These are phyloP conservation scores for Montifringilla adamsi DNA, from an alignment of 2,113 vertebrate species.

Conservation along the genomic window DNA sequence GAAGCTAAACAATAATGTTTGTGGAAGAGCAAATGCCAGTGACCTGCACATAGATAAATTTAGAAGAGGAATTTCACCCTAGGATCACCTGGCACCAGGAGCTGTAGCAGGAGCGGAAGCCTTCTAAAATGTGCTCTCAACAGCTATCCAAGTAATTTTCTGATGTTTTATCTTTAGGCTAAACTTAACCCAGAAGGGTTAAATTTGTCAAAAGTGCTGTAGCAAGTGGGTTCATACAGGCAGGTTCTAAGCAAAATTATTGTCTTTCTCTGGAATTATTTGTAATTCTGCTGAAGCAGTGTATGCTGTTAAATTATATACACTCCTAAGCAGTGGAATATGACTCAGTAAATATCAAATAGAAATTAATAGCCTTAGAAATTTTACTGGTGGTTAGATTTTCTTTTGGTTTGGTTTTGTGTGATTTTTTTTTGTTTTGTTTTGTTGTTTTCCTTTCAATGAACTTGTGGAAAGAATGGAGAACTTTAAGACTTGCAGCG, in stretches of 20 bases:
- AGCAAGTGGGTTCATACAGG: neutral
- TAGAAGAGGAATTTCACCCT: neutral
- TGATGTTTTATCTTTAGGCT: neutral
- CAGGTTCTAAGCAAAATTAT: neutral
- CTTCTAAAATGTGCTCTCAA: neutral
- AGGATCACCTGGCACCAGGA: neutral
- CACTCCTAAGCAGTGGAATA: neutral
- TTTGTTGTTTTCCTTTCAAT: neutral
- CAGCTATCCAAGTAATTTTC: neutral
- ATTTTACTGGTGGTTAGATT: neutral
- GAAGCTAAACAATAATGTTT: neutral
- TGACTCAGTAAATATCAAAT: neutral
- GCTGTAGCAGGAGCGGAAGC: neutral
- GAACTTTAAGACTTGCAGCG: rapidly evolving
- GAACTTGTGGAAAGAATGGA: neutral
- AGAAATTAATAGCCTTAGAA: neutral
- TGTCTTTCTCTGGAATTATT: neutral
- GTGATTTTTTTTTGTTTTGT: too few relatives aligned
- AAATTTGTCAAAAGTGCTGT: neutral
- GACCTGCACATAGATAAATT: neutral
- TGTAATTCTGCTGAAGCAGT: neutral
- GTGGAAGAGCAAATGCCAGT: neutral
- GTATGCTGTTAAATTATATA: neutral
- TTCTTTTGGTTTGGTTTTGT: neutral
- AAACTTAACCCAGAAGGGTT: neutral